Evolutionary conservation across 2,888 invertebrate genomes (phyloP).

Genomic region (Halictus quadricinctus): DNA sequence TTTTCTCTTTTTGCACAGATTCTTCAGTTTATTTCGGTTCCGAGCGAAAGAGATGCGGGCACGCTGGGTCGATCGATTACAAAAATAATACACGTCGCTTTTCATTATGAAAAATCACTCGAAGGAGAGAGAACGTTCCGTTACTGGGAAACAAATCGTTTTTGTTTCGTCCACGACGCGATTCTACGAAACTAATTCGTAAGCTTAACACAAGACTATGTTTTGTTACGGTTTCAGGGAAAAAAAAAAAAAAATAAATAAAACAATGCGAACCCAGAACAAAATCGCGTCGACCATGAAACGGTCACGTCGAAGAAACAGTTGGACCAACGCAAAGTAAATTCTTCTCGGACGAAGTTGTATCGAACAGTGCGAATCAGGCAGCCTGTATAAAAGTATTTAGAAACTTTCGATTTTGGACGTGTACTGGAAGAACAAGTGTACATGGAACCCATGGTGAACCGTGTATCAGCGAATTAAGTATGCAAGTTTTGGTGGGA

Average conservation of each 20-base stretch:
- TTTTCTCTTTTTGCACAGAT: neutral
- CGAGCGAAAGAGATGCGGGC: neutral
- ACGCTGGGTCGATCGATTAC: neutral
- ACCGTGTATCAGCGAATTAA: no score
- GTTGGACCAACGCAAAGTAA: neutral
- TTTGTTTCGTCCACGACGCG: no score
- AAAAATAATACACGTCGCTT: constrained; percentile 6
- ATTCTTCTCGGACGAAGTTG: neutral
- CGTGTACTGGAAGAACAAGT: no score
- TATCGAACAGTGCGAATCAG: neutral
- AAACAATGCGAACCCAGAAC: neutral
- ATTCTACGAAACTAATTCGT: neutral
- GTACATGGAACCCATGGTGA: no score
- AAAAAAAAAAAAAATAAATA: neutral
- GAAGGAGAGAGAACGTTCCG: neutral
- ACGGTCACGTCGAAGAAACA: neutral
- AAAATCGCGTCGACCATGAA: neutral
- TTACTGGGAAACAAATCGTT: neutral
- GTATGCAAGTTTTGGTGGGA: no score
- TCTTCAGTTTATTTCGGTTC: constrained; percentile 10
- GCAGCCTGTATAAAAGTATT: no score
- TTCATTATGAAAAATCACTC: neutral
- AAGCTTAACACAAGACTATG: neutral
- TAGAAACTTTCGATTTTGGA: neutral
- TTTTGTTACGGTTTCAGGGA: neutral